phyloP scores from a whole-genome alignment of 2,888 invertebrate species.

The Noctua comes region DNA sequence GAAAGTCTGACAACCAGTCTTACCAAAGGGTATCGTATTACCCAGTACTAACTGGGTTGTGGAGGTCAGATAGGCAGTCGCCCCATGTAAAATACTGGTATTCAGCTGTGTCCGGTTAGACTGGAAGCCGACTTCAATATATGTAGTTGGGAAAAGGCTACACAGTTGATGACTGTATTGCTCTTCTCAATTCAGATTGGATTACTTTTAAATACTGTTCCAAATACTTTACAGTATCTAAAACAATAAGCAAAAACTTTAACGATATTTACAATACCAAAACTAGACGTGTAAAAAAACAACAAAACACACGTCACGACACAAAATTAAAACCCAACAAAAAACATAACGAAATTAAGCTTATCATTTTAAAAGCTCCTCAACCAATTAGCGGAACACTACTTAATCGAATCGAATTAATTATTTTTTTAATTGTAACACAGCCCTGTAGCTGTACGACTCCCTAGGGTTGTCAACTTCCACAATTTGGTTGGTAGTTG shows the following conservation, averaged over 20 bases:
- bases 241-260: background rate
- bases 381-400: slow-evolving; percentile 57
- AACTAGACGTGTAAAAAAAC: background rate
- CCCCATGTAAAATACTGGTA: too few relatives aligned
- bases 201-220: too few relatives aligned
- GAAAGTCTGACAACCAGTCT: too few relatives aligned
- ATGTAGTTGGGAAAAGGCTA: too few relatives aligned
- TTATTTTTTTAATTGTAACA: slow-evolving; percentile 64
- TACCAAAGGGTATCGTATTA: too few relatives aligned
- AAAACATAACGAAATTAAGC: slow-evolving; percentile 50
- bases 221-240: background rate
- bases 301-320: slow-evolving; percentile 12
- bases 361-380: slow-evolving; percentile 54
- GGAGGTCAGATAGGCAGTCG: too few relatives aligned
- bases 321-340: slow-evolving; percentile 30
- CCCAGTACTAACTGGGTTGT: too few relatives aligned
- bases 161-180: too few relatives aligned
- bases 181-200: background rate
- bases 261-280: background rate
- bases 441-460: slow-evolving; percentile 70
- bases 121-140: too few relatives aligned
- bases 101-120: too few relatives aligned
- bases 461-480: slow-evolving; percentile 87
- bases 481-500: slow-evolving; percentile 81
- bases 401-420: slow-evolving; percentile 65